These are phyloP conservation scores for Trissolcus brochymenae DNA, from an alignment of 2,888 invertebrate species.

Conservation along the genomic window DNA sequence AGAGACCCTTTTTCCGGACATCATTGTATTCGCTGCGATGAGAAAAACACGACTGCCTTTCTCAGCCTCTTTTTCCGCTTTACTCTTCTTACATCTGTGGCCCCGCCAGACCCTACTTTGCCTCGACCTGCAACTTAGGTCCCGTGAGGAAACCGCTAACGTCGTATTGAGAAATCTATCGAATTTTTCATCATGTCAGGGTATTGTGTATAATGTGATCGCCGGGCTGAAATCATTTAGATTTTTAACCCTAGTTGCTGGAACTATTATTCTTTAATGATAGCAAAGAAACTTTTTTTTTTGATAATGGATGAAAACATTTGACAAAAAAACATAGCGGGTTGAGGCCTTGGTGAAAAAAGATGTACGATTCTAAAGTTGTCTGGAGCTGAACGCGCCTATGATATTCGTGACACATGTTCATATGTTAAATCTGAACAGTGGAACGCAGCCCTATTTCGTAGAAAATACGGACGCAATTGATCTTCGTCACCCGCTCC, in stretches of 20 bases:
- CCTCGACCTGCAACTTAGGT: conserved; percentile 55
- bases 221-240: conserved; percentile 40
- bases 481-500: conserved; percentile 56
- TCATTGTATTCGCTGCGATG: conserved; percentile 68
- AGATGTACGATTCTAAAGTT: conserved; percentile 24
- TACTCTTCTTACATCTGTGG: conserved; percentile 57
- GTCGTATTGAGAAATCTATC: conserved; percentile 57
- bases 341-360: conserved; percentile 15
- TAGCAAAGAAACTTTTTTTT: conserved; percentile 34
- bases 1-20: conserved; percentile 63
- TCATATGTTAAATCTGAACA: conserved; percentile 31
- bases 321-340: conserved; percentile 8
- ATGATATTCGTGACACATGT: conserved; percentile 43
- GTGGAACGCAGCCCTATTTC: conserved; percentile 42
- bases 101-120: conserved; percentile 55
- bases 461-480: conserved; percentile 50
- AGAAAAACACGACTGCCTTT: conserved; percentile 62
- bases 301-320: conserved; percentile 25
- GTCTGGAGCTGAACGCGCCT: conserved; percentile 25
- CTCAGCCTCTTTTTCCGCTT: conserved; percentile 60
- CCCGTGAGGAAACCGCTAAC: conserved; percentile 59
- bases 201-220: conserved; percentile 46
- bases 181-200: conserved; percentile 57
- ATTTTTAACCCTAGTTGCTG: conserved; percentile 36
- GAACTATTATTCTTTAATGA: conserved; percentile 19